Conservation (phyloP, 2,888 invertebrate genomes). For the Clitarchus hookeri region DNA sequence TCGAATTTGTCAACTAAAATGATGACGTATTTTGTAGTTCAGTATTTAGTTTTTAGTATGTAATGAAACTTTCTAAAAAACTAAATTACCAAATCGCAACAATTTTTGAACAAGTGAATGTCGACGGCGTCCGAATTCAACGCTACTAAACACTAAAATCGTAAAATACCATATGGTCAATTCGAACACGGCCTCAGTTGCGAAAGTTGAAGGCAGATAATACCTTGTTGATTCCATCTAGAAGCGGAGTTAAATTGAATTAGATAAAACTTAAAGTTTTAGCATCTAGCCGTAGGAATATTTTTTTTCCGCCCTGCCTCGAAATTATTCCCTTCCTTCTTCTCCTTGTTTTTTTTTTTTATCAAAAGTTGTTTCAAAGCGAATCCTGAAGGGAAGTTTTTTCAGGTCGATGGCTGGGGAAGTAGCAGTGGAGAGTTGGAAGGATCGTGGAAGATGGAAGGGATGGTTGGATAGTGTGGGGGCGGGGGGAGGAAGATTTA, state of each 20-base stretch:
- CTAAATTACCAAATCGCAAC: no score
- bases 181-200: no score
- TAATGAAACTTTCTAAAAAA: no score
- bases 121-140: no score
- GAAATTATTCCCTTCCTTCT: neutral
- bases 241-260: neutral
- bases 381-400: neutral
- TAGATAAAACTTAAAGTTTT: conserved; percentile 2
- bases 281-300: neutral
- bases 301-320: neutral
- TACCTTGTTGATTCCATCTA: neutral
- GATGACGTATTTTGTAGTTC: no score
- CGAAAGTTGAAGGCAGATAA: neutral
- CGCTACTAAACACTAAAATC: no score
- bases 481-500: conserved; percentile 11
- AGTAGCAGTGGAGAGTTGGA: neutral
- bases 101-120: no score
- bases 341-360: neutral
- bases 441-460: neutral
- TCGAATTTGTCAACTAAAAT: no score
- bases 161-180: no score
- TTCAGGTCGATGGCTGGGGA: neutral
- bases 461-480: neutral
- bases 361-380: neutral
- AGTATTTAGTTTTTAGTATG: no score